Conservation (phyloP, 2,797 vertebrate genomes). For the Lutra lutra region DNA sequence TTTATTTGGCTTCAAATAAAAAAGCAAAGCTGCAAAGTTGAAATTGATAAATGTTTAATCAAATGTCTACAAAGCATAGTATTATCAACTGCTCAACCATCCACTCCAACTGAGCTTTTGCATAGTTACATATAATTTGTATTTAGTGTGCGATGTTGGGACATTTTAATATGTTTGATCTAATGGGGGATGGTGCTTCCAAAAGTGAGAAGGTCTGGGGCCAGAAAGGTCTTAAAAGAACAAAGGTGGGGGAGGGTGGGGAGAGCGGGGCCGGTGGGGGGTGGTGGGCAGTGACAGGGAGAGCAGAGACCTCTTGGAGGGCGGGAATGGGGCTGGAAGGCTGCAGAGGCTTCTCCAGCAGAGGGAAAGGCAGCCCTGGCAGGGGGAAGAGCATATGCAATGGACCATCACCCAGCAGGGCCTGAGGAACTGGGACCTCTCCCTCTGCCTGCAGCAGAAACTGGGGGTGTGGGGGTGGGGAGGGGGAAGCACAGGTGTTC, state of each 20-base stretch:
- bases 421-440: neutral
- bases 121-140: neutral
- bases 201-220: neutral
- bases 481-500: neutral
- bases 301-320: neutral
- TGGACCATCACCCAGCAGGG: neutral
- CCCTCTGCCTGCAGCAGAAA: fast-evolving
- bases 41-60: constrained; percentile 73
- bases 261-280: no score
- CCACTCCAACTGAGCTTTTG: neutral
- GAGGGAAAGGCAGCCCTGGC: neutral
- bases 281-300: neutral
- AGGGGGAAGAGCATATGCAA: no score
- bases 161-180: neutral
- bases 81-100: constrained; percentile 52
- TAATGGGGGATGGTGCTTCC: neutral
- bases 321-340: neutral
- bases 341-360: neutral
- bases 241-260: no score
- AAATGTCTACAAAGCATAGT: constrained; percentile 58
- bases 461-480: neutral
- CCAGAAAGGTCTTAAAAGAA: neutral
- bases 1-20: constrained; percentile 70
- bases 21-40: constrained; percentile 53
- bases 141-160: neutral